phyloP scores from a whole-genome alignment of 2,797 vertebrate species.

The Crocidura indochinensis region DNA sequence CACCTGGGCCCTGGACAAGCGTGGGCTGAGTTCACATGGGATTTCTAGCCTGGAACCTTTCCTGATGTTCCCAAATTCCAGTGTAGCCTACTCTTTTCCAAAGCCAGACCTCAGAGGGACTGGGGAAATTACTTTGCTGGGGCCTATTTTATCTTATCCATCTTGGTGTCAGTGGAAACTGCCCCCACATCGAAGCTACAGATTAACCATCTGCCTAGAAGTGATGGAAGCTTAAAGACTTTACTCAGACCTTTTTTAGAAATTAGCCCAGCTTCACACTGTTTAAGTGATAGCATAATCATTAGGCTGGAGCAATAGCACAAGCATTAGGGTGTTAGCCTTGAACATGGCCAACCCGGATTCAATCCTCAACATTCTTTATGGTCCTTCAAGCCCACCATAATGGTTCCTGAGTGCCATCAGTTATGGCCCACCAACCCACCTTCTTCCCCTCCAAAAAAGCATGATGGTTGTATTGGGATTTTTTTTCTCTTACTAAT shows the following conservation, averaged over 20 bases:
- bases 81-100: conserved; percentile 30
- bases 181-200: not conserved
- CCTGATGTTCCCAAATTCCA: conserved; percentile 61
- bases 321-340: too few species aligned
- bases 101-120: conserved; percentile 21
- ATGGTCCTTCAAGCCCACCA: too few species aligned
- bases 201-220: conserved; percentile 59
- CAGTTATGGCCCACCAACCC: too few species aligned
- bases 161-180: conserved; percentile 46
- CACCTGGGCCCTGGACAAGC: conserved; percentile 45
- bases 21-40: conserved; percentile 46
- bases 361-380: too few species aligned
- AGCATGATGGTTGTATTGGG: too few species aligned
- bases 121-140: conserved; percentile 58
- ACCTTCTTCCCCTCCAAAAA: too few species aligned
- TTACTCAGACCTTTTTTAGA: not conserved
- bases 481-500: not conserved
- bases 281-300: too few species aligned
- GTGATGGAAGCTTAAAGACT: not conserved
- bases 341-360: too few species aligned
- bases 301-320: too few species aligned
- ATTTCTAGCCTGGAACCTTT: not conserved
- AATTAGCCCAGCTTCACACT: not conserved
- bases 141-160: conserved; percentile 66
- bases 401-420: too few species aligned